phyloP scores from a whole-genome alignment of 2,113 vertebrate genomes.

The Bubo scandiacus region DNA sequence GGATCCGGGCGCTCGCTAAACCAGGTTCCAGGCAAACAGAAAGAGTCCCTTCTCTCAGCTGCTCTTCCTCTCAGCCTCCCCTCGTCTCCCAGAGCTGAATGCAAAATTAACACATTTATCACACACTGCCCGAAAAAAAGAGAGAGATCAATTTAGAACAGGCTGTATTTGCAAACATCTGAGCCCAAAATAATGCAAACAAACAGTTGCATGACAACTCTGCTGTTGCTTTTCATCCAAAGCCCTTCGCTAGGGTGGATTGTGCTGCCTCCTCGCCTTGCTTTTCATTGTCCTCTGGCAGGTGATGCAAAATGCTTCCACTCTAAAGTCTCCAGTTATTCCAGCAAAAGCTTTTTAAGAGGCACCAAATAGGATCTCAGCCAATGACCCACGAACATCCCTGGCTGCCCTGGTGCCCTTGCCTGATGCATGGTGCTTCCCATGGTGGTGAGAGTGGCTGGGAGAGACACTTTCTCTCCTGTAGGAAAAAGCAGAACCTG shows the following conservation, averaged over 20 bases:
- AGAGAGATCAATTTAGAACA: slow-evolving; percentile 27
- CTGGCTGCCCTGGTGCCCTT: neutral
- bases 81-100: neutral
- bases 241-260: neutral
- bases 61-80: neutral
- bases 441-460: neutral
- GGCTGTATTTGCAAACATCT: slow-evolving; percentile 63
- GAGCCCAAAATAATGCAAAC: slow-evolving; percentile 40
- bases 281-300: neutral
- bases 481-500: neutral
- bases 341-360: neutral
- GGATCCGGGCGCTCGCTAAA: neutral
- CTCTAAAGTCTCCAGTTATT: neutral
- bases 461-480: neutral
- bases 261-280: neutral
- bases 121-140: neutral
- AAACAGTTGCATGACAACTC: neutral
- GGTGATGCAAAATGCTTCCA: neutral
- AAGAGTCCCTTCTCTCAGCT: neutral
- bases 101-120: slow-evolving; percentile 53
- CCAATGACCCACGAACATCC: neutral
- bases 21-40: neutral
- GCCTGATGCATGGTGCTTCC: neutral
- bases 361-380: neutral
- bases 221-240: neutral